These are phyloP conservation scores for Aptenodytes patagonicus DNA, from an alignment of 2,113 vertebrate species.

Conservation along the genomic window DNA sequence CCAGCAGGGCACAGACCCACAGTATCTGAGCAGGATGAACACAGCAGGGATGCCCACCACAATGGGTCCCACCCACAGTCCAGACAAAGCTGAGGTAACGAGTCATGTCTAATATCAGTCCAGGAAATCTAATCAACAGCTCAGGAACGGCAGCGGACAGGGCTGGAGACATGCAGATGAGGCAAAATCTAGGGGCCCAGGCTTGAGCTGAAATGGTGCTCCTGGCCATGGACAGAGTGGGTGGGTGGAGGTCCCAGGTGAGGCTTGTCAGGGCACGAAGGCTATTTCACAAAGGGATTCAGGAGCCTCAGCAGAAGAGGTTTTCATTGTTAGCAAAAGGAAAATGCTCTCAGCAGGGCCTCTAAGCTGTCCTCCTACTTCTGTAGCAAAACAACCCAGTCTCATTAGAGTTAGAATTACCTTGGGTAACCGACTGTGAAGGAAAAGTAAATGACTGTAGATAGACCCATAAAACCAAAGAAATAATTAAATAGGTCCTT, in stretches of 20 bases:
- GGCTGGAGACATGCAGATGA: neutral
- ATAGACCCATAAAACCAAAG: constrained; percentile 47
- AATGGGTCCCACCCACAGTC: neutral
- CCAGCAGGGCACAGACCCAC: neutral
- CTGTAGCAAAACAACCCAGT: constrained; percentile 20
- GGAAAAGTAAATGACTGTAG: constrained; percentile 53
- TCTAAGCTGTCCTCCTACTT: neutral
- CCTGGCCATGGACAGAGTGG: neutral
- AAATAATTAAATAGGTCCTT: constrained; percentile 57
- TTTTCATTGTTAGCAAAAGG: neutral
- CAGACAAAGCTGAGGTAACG: neutral
- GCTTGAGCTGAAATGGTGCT: neutral
- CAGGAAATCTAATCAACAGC: neutral
- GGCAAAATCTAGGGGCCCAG: neutral
- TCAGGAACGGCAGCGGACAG: neutral
- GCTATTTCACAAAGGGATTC: neutral
- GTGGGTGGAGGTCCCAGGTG: accelerated
- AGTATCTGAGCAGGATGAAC: neutral
- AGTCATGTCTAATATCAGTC: neutral
- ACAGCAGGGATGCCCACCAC: neutral
- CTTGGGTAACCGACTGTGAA: constrained; percentile 57
- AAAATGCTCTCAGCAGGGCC: neutral
- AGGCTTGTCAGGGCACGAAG: neutral
- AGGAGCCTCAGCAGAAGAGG: neutral
- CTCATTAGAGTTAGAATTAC: constrained; percentile 55